These are phyloP conservation scores for Andricus quercusramuli DNA, from an alignment of 2,888 invertebrate species.

Conservation along the genomic window DNA sequence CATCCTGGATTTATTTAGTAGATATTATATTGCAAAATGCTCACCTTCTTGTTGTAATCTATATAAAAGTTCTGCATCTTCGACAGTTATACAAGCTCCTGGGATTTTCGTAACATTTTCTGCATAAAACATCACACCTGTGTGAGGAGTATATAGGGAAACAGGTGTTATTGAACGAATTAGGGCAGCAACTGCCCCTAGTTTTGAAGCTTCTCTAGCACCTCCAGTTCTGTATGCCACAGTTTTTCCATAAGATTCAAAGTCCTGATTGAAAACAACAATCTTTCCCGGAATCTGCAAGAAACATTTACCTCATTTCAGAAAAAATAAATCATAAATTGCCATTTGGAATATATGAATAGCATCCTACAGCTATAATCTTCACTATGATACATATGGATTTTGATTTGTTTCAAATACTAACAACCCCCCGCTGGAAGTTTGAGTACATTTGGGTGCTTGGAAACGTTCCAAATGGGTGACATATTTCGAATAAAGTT, in stretches of 20 bases:
- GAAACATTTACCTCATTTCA: no score
- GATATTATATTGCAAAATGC: not conserved
- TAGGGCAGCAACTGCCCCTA: slow-evolving; percentile 88
- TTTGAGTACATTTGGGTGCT: no score
- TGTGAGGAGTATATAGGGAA: slow-evolving; percentile 89
- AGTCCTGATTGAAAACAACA: slow-evolving; percentile 87
- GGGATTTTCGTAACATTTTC: slow-evolving; percentile 84
- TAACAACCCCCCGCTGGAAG: no score
- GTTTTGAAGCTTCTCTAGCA: slow-evolving; percentile 85
- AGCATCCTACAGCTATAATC: no score
- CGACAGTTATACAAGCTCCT: slow-evolving; percentile 87
- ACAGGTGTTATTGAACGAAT: slow-evolving; percentile 88
- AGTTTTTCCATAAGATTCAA: slow-evolving; percentile 83
- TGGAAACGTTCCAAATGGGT: no score
- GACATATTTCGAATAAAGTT: no score
- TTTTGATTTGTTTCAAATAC: no score
- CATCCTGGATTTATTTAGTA: not conserved
- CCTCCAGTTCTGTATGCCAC: slow-evolving; percentile 84
- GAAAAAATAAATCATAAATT: no score
- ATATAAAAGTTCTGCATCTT: slow-evolving; percentile 87
- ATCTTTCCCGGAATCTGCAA: slow-evolving; percentile 85
- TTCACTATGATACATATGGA: no score
- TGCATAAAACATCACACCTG: slow-evolving; percentile 85
- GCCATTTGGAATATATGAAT: no score
- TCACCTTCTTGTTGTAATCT: slow-evolving; percentile 83